Conservation (phyloP, 2,113 vertebrate genomes). For the Dissostichus mawsoni region DNA sequence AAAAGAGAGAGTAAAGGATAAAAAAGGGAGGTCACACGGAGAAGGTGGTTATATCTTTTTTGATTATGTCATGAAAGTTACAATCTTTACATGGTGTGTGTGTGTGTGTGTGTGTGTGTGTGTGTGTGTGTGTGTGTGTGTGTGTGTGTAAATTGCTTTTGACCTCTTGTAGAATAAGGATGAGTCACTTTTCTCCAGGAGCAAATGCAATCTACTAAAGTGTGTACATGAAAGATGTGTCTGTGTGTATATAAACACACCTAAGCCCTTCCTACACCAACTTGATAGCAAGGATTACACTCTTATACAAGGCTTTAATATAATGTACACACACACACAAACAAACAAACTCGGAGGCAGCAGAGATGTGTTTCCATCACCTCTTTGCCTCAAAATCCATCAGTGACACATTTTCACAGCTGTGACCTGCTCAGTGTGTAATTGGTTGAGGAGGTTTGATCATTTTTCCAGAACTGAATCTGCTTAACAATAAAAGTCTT, state of each 20-base stretch:
- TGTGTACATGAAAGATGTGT: constrained; percentile 19
- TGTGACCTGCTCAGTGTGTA: constrained; percentile 26
- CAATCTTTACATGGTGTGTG: constrained; percentile 18
- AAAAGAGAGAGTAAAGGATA: constrained; percentile 5
- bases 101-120: constrained; percentile 10
- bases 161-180: constrained; percentile 41
- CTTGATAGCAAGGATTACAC: constrained; percentile 47
- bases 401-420: constrained; percentile 22
- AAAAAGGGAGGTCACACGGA: constrained; percentile 19
- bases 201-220: constrained; percentile 35
- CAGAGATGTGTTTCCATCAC: constrained; percentile 23
- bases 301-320: constrained; percentile 26
- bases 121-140: constrained; percentile 11
- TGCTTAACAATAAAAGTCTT: not conserved
- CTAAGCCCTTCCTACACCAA: constrained; percentile 34
- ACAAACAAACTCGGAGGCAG: not conserved
- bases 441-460: not conserved
- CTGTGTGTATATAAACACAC: constrained; percentile 1
- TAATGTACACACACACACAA: not conserved
- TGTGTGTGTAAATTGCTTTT: constrained; percentile 40
- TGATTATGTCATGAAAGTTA: constrained; percentile 56
- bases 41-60: constrained; percentile 17
- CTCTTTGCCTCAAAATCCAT: constrained; percentile 22
- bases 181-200: constrained; percentile 62
- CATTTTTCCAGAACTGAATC: not conserved